Base-by-base conservation (phyloP, 2,113 vertebrate genomes). In the Gymnobelideus leadbeateri region DNA sequence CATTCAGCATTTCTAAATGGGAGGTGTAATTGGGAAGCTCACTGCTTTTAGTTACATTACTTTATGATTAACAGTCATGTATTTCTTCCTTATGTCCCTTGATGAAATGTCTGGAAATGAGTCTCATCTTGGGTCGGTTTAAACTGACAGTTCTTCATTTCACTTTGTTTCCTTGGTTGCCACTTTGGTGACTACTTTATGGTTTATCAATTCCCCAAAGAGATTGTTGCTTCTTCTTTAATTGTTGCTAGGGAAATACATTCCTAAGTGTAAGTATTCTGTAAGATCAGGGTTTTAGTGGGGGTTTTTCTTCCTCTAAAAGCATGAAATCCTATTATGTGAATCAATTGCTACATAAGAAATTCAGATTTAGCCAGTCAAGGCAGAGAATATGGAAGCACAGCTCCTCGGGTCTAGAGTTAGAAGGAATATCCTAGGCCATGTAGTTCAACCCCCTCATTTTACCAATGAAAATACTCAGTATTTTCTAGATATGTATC, bases 91-190 rank as follows among this genome's bases (percentile, higher is more conserved):
- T 95, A 96, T 97, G 96, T 96, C 95, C 91, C 94, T 96, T 95
- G 94, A 95, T 96, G 97, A 97, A 98, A 97, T 96, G 97, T 98
- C 97, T 97, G 95, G 96, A 97, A 97, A 98, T 97, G 96, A 96
- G 96, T 96, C 97, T 97, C 97, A 95, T 47, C 95, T 94, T 90
- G 96, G 96, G 92, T 96, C 97, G 97, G 94, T 96, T 91, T 95
- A 91, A 84, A 95, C 95, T 47, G 89, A 96, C 96, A 97, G 92
- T 96, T 98, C 96, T 96, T 97, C 96, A 68, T 96, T 96, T 96
- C 95, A 97, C 96, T 97, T 98, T 95, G 94, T 96, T 96, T 95
- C 96, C 94, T 53, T 77, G 90, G 92, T 96, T 95, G 96, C 94
- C 95, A 92, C 96, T 96, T 96, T 77, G 21, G 51, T 53, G 46